These are phyloP conservation scores for Nothocercus nigrocapillus DNA, from an alignment of 2,113 vertebrate genomes.

Conservation along the genomic window DNA sequence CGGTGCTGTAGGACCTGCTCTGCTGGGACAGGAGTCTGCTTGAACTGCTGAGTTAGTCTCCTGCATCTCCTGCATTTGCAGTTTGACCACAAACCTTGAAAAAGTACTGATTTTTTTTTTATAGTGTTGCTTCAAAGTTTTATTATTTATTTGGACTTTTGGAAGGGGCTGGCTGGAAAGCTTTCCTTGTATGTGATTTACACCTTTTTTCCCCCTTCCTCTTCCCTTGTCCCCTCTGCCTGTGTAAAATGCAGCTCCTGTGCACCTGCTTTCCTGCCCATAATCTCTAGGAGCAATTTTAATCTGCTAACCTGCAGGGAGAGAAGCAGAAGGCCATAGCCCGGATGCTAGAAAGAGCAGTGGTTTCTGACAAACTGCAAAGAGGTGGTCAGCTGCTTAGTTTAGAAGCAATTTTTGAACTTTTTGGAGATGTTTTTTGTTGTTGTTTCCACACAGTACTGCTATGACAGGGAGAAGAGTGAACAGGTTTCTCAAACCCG, in stretches of 20 bases:
- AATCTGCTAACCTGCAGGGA: fast-evolving
- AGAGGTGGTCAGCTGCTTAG: fast-evolving
- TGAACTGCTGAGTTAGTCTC: not conserved
- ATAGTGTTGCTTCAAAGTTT: not conserved
- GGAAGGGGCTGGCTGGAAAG: constrained; percentile 10
- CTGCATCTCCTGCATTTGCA: not conserved
- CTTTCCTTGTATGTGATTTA: not conserved
- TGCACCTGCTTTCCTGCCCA: not conserved
- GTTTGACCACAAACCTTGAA: not conserved
- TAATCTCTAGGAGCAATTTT: not conserved
- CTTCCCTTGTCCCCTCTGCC: not conserved
- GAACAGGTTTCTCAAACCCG: not conserved
- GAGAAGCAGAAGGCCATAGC: not conserved
- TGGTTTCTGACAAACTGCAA: not conserved
- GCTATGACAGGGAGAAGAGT: not conserved
- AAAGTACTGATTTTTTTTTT: not conserved
- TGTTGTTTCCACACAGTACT: not conserved
- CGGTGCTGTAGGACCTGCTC: not conserved
- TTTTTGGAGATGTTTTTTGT: fast-evolving
- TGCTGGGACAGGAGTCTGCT: not conserved
- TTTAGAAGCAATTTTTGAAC: not conserved
- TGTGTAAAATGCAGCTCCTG: not conserved
- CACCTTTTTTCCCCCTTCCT: not conserved
- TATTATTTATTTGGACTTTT: not conserved
- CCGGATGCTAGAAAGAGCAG: not conserved